Conservation (phyloP, 2,888 invertebrate species). For the Brassicogethes aeneus region DNA sequence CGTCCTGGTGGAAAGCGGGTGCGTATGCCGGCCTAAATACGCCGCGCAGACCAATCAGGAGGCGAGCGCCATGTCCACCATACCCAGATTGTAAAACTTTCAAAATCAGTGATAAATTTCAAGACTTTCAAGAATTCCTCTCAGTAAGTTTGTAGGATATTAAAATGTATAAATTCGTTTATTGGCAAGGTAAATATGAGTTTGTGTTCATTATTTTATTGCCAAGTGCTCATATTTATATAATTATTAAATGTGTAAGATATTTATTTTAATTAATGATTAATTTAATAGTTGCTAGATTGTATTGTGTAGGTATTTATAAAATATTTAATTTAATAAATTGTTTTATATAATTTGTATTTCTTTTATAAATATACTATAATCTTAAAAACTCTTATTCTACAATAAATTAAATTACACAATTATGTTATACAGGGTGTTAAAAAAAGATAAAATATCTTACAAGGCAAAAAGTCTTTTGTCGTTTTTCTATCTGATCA, state of each 20-base stretch:
- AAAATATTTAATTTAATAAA: background rate
- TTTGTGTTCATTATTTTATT: slow-evolving; percentile 6
- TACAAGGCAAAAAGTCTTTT: too few species aligned
- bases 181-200: too few species aligned
- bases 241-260: slow-evolving; percentile 11
- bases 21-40: slow-evolving; percentile 64
- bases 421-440: too few species aligned
- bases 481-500: too few species aligned
- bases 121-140: too few species aligned
- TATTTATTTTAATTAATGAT: slow-evolving; percentile 13
- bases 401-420: too few species aligned
- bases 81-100: slow-evolving; percentile 34
- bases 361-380: background rate
- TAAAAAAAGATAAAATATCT: too few species aligned
- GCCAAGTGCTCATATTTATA: slow-evolving; percentile 14
- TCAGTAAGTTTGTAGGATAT: too few species aligned
- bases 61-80: slow-evolving; percentile 35
- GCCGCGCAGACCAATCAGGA: slow-evolving; percentile 34
- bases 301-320: background rate
- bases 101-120: too few species aligned
- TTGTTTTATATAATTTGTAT: background rate
- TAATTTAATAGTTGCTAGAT: background rate
- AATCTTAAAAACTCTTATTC: too few species aligned
- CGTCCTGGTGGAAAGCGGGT: slow-evolving; percentile 91
- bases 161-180: too few species aligned